Evolutionary conservation across 2,888 invertebrate genomes (phyloP), one percentile per base, ranked within the genome.

Genomic region (Eilema sororculum): DNA sequence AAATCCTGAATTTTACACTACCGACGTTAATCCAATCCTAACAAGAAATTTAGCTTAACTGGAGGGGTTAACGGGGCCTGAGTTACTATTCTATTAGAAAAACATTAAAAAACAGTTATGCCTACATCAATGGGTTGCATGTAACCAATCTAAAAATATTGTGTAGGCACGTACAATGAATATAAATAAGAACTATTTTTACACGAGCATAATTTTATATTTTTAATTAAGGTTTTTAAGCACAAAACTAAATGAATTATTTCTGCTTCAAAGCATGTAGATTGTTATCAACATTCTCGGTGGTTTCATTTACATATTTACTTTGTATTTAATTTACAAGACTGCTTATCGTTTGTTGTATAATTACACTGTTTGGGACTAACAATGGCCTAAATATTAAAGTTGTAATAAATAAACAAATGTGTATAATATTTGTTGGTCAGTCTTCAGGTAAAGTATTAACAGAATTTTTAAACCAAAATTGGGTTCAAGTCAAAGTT

Each of bases 321-420:
- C 59, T 46, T 67, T 57, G 59, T 64, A 64, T 67, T 33, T 64
- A 33, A 71, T 33, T 33, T 52, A 58, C 22, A 71, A 25, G n/a
- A n/a, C 16, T 9, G 46, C n/a, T 63, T 71, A 67, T 67, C 63
- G 62, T 28, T 58, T 10, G 8, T n/a, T n/a, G 41, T 68, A 37
- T 64, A 64, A 68, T 22, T 33, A 24, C 13, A 46, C 46, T 25
- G 30, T 33, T 57, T 16, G 24, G 16, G n/a, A 20, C 25, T 28
- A 30, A 30, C 33, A 65, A 57, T 56, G n/a, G 46, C 57, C 22
- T 59, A 25, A 28, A n/a, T n/a, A 59, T 66, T 41, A 66, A 13
- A 41, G n/a, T 41, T 25, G 28, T 1, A 22, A n/a, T 30, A 28
- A n/a, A 12, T n/a, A 20, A 63, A 63, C 25, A 28, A 28, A 52